These are phyloP conservation scores for Oscheius sp. DNA, from an alignment of 2,888 invertebrate species.

Conservation along the genomic window DNA sequence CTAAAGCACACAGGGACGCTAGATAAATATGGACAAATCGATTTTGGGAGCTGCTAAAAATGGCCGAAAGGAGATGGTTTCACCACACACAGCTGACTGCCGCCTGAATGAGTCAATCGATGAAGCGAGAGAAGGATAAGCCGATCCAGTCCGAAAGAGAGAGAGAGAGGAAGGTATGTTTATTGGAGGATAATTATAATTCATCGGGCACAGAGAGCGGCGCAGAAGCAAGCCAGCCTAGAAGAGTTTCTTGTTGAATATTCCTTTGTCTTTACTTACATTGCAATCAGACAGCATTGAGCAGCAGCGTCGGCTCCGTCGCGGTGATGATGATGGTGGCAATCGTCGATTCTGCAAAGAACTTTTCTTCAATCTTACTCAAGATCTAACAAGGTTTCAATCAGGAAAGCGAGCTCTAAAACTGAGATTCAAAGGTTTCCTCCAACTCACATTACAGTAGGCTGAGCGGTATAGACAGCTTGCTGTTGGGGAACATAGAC, in stretches of 20 bases:
- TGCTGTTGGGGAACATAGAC: conserved; percentile 19
- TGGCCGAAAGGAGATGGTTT: neutral
- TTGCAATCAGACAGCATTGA: conserved; percentile 15
- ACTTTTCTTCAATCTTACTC: neutral
- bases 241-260: too few species aligned
- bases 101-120: conserved; percentile 8
- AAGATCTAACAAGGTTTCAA: neutral
- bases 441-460: conserved; percentile 18
- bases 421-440: too few species aligned
- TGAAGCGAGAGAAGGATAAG: neutral
- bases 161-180: neutral
- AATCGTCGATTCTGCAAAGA: conserved; percentile 20
- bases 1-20: conserved; percentile 13
- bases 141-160: neutral
- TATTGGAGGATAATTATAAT: neutral
- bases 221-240: conserved; percentile 25
- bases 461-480: conserved; percentile 4
- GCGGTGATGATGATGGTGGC: conserved; percentile 22
- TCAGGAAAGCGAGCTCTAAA: neutral
- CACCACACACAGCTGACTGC: neutral
- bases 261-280: too few species aligned
- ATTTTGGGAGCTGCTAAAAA: neutral
- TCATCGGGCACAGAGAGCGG: conserved; percentile 1
- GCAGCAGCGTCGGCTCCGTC: neutral
- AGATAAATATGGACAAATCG: conserved; percentile 15